These are phyloP conservation scores for Thunnus thynnus DNA, from an alignment of 2,113 vertebrate genomes.

Conservation along the genomic window DNA sequence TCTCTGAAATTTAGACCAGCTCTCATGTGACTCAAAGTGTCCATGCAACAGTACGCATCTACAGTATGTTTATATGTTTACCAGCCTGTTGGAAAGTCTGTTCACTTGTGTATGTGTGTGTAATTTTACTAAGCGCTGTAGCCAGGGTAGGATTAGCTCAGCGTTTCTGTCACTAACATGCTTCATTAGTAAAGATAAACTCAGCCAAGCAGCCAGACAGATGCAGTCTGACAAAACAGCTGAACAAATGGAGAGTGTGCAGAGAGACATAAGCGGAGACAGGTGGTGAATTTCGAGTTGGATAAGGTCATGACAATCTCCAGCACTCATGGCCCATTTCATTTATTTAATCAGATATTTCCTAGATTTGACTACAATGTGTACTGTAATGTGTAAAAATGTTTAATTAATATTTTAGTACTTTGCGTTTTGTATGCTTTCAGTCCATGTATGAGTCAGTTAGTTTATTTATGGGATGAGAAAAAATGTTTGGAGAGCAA, in stretches of 20 bases:
- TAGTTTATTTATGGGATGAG: neutral
- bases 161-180: conserved; percentile 66
- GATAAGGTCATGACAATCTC: conserved; percentile 15
- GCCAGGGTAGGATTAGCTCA: conserved; percentile 52
- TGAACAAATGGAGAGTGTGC: conserved; percentile 38
- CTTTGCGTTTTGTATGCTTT: neutral
- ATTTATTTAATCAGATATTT: neutral
- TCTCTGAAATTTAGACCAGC: neutral
- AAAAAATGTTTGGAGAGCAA: neutral
- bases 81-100: conserved; percentile 10
- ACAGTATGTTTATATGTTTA: conserved; percentile 3
- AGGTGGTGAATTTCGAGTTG: conserved; percentile 35
- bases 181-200: conserved; percentile 72
- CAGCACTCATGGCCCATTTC: neutral
- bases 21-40: neutral
- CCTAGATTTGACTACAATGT: neutral
- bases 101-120: conserved; percentile 32
- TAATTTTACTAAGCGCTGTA: conserved; percentile 30
- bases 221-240: conserved; percentile 48
- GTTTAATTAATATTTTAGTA: neutral
- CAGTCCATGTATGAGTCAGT: neutral
- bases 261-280: conserved; percentile 18
- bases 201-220: conserved; percentile 50
- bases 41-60: neutral
- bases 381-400: too few relatives aligned